A percentile compares a stretch with the other conserved stretches of the same genome.
Conservation (phyloP, 2,113 vertebrate genomes). For the Jacana jacana region DNA sequence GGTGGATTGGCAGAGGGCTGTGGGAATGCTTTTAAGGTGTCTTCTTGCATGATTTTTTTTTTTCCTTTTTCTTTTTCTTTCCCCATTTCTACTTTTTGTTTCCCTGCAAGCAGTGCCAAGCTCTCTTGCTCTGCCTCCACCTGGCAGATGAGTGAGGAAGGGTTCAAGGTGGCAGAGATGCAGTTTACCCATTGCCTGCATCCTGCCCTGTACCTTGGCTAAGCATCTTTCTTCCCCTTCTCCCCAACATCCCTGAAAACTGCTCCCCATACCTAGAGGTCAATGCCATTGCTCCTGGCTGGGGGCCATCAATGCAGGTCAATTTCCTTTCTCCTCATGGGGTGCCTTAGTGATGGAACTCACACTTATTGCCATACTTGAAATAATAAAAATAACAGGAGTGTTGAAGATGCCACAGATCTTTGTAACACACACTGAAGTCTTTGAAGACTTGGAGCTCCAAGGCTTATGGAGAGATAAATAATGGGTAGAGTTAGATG, state of each 20-base stretch:
- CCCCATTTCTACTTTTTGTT: not conserved
- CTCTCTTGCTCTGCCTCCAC: not conserved
- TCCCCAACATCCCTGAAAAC: not conserved
- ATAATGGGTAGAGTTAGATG: conserved; percentile 50
- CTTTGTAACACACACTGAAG: not conserved
- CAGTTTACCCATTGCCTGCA: fast-evolving
- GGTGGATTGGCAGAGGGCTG: conserved; percentile 28
- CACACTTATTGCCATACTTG: not conserved
- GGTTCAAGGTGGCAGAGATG: not conserved
- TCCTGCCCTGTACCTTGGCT: not conserved
- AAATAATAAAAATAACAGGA: not conserved
- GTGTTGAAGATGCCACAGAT: not conserved
- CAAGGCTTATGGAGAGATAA: conserved; percentile 4
- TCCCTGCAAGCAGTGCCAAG: not conserved
- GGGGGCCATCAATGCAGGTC: too few relatives aligned
- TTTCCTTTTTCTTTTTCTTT: too few relatives aligned
- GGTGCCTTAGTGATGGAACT: not conserved
- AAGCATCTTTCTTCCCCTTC: not conserved
- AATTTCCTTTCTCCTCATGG: not conserved
- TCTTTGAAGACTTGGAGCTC: not conserved
- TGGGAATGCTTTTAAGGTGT: conserved; percentile 32
- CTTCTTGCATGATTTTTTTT: not conserved
- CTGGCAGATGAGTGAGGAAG: fast-evolving
- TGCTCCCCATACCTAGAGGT: not conserved
- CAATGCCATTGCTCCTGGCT: fast-evolving